phyloP scores from a whole-genome alignment of 1,140 invertebrate species.

The Drosophila kikkawai region DNA sequence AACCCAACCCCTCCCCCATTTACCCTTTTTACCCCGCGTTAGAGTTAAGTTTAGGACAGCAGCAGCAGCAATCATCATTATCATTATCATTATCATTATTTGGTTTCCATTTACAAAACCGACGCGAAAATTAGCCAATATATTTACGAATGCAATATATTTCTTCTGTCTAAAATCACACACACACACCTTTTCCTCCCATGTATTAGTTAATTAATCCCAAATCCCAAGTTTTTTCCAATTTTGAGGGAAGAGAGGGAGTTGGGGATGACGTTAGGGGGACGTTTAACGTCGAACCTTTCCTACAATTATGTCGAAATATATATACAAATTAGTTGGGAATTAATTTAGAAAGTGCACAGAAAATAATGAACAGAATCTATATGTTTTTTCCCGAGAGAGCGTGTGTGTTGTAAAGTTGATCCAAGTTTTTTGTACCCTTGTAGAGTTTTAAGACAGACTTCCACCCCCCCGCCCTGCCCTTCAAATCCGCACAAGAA shows the following conservation, averaged over 20 bases:
- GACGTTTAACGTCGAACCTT: constrained; percentile 7
- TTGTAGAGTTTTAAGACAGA: constrained; percentile 31
- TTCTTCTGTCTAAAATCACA: background rate
- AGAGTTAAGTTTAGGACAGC: constrained; percentile 36
- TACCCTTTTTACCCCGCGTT: constrained; percentile 3
- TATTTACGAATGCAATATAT: constrained; percentile 20
- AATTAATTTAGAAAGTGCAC: background rate
- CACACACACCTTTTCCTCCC: background rate
- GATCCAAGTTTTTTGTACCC: constrained; percentile 38
- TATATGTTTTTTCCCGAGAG: background rate
- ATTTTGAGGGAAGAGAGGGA: no score
- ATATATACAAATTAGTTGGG: background rate
- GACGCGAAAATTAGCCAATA: constrained; percentile 14
- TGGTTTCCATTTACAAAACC: constrained; percentile 10
- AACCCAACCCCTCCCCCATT: background rate
- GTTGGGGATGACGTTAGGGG: background rate
- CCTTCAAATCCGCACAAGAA: constrained; percentile 29
- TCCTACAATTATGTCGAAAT: constrained; percentile 5
- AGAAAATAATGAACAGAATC: background rate
- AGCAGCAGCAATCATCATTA: constrained; percentile 1
- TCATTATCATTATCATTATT: constrained; percentile 6
- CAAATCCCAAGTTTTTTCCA: background rate
- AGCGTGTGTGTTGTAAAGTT: constrained; percentile 20
- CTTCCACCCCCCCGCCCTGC: background rate
- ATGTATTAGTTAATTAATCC: constrained; percentile 9